Evolutionary conservation across 53 echinoderm and acorn worm species (phyloP).

Genomic region (Paelopatides confundens): DNA sequence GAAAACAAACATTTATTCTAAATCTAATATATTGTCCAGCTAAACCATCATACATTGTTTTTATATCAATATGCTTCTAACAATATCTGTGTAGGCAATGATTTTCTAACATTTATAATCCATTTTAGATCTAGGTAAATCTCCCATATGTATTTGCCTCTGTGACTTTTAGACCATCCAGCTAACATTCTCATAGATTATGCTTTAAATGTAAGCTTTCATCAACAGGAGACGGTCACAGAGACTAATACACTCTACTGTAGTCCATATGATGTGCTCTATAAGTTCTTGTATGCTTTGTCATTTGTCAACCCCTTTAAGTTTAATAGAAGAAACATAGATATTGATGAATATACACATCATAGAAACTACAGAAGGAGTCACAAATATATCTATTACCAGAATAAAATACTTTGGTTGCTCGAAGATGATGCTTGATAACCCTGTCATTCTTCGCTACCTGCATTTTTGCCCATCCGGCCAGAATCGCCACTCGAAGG

Average conservation of each 20-base stretch:
- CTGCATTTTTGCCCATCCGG: background rate
- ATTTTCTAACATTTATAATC: too few relatives aligned
- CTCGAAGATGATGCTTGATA: background rate
- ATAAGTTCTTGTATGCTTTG: too few relatives aligned
- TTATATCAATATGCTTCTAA: too few relatives aligned
- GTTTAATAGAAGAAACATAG: background rate
- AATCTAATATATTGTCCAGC: too few relatives aligned
- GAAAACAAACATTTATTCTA: too few relatives aligned
- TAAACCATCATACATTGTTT: too few relatives aligned
- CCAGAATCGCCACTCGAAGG: slow-evolving; percentile 1
- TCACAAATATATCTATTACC: background rate
- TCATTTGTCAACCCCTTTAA: too few relatives aligned
- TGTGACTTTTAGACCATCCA: background rate
- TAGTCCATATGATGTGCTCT: background rate
- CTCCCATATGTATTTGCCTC: background rate
- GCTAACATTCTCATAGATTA: background rate
- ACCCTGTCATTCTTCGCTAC: slow-evolving; percentile 18
- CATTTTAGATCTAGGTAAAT: too few relatives aligned
- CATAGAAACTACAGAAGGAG: too few relatives aligned
- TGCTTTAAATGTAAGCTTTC: slow-evolving; percentile 27
- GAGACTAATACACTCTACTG: background rate
- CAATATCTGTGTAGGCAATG: too few relatives aligned
- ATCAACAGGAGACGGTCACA: background rate
- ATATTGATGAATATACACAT: background rate
- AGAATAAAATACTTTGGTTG: background rate